Evolutionary conservation across 1,140 invertebrate genomes (phyloP), one percentile per base, ranked within the genome.

Genomic region (Eufriesea mexicana): DNA sequence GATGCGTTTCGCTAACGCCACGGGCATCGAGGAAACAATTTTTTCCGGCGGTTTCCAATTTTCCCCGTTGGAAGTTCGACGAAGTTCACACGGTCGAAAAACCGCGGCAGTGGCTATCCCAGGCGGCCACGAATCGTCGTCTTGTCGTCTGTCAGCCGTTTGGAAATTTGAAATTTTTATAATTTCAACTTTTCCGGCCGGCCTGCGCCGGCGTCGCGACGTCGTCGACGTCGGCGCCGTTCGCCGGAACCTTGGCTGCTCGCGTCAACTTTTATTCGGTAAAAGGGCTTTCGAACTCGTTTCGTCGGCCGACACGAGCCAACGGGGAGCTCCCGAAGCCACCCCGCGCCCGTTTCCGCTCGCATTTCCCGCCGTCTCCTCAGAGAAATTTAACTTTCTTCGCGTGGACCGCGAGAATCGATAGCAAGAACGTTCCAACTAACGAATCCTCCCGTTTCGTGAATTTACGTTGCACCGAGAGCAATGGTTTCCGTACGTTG

Each of bases 101-200:
- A 75, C 42, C 61, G 72, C 61, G 51, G 20, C n/a, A 49, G 45
- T 25, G 62, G 45, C 59, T 20, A 76, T 76, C 61, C 79, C 79
- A 66, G 16, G 42, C 55, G 74, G 45, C 28, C 45, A 23, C 28
- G 59, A 73, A 57, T 57, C 84, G 78, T 74, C 86, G 35, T 75
- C 75, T 76, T 84, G 86, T 84, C 85, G 83, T 79, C 74, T 84
- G 86, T 87, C 86, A 85, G 77, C 87, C 71, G 87, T 75, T 83
- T 59, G 79, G 72, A 91, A 89, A 91, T 91, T 83, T 89, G 75
- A 87, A 90, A 91, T 88, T 92, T 92, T 90, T 90, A 91, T 91
- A 89, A 91, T 91, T 91, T 86, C 88, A 91, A 93, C 87, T 90
- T 92, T 90, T 88, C 83, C 81, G 70, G 73, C 70, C 76, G 82